Evolutionary conservation across 1,140 invertebrate species (phyloP).

Genomic region (Phthorimaea operculella): DNA sequence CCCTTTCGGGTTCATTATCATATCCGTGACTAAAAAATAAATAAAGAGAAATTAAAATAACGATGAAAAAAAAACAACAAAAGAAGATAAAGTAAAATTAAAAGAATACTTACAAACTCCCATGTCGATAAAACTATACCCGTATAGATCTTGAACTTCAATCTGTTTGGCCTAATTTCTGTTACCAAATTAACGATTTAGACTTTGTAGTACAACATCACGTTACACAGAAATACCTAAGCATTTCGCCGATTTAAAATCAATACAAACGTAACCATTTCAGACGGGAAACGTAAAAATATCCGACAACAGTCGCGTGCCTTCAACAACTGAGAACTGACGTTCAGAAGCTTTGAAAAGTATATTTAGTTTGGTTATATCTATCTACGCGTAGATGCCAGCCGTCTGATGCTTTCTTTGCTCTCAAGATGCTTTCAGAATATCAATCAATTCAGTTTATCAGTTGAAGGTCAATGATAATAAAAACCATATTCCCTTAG

Average conservation of each 20-base stretch:
- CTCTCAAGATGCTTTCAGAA: not conserved
- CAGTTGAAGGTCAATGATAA: conserved; percentile 9
- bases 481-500: not conserved
- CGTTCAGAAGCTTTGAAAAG: conserved; percentile 44
- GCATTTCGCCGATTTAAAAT: conserved; percentile 37
- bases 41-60: conserved; percentile 17
- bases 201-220: conserved; percentile 29
- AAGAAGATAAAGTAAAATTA: conserved; percentile 15
- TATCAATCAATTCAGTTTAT: conserved; percentile 2
- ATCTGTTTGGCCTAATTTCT: conserved; percentile 11
- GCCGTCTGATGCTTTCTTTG: not conserved
- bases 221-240: conserved; percentile 26
- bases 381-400: not conserved
- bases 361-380: conserved; percentile 47
- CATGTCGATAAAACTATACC: conserved; percentile 24
- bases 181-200: conserved; percentile 16
- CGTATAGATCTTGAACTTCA: conserved; percentile 33
- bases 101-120: conserved; percentile 42
- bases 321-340: conserved; percentile 50
- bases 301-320: conserved; percentile 45
- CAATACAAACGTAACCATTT: conserved; percentile 41
- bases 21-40: conserved; percentile 51
- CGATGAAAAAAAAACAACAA: conserved; percentile 14
- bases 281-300: conserved; percentile 31
- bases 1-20: conserved; percentile 54